A percentile compares a stretch with the other conserved stretches of the same genome.
Conservation (phyloP, 2,113 vertebrate species). For the Hyperoodon ampullatus region DNA sequence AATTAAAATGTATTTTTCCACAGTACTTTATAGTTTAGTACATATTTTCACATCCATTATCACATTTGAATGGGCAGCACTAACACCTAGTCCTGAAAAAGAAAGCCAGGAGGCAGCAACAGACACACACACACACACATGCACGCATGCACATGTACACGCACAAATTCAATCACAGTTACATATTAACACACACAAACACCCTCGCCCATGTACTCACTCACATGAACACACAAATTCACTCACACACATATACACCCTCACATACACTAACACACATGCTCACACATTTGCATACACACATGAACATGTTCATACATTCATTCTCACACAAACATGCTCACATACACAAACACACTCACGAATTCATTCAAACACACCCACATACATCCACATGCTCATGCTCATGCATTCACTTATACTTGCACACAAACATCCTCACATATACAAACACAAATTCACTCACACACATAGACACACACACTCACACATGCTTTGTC, state of each 20-base stretch:
- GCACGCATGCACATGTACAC: not conserved
- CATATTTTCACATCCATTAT: not conserved
- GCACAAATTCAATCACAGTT: not conserved
- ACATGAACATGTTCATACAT: not conserved
- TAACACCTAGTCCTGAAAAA: not conserved
- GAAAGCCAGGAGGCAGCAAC: not conserved
- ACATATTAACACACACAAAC: not conserved
- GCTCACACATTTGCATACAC: not conserved
- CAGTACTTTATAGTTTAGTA: not conserved
- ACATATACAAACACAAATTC: not conserved
- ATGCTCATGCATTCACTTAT: not conserved
- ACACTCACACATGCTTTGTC: not conserved
- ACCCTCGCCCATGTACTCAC: not conserved
- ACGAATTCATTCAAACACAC: not conserved
- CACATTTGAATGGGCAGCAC: not conserved
- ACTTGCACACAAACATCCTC: not conserved
- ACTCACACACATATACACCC: not conserved
- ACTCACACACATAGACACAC: not conserved
- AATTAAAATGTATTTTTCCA: slow-evolving; percentile 8
- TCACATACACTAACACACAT: not conserved
- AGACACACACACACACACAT: not conserved
- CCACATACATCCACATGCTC: not conserved
- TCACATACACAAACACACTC: not conserved
- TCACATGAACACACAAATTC: not conserved
- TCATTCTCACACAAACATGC: not conserved